A percentile compares a stretch with the other conserved stretches of the same genome.
Evolutionary conservation across 2,888 invertebrate genomes (phyloP).

Genomic region (Matsumyia berberina): DNA sequence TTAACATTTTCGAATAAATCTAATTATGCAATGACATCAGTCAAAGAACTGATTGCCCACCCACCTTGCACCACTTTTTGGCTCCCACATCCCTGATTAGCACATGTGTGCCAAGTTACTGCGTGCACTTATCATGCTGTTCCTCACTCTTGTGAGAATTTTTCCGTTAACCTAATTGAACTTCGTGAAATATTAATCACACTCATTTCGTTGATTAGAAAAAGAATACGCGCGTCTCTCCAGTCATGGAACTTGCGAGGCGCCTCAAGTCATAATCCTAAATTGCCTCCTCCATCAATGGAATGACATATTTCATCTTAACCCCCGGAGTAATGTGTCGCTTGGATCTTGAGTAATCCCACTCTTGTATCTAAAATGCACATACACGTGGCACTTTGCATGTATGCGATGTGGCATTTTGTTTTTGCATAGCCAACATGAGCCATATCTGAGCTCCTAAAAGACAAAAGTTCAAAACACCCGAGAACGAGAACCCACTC

Average conservation of each 20-base stretch:
- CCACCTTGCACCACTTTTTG: no score
- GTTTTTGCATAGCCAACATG: constrained; percentile 1
- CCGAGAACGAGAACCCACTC: background rate
- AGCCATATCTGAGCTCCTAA: background rate
- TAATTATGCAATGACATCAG: no score
- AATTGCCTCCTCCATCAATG: constrained; percentile 12
- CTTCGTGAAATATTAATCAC: constrained; percentile 16
- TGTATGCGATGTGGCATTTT: constrained; percentile 6
- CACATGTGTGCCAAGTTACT: background rate
- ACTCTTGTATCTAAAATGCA: background rate
- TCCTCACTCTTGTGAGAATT: background rate
- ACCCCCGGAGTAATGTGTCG: background rate
- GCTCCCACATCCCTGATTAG: no score
- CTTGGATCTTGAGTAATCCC: background rate
- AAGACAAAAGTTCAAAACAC: constrained; percentile 25
- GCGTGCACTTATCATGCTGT: background rate
- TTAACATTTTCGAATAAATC: no score
- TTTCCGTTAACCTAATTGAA: constrained; percentile 27
- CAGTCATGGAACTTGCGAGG: constrained; percentile 1
- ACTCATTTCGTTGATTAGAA: constrained; percentile 19
- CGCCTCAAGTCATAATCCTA: constrained; percentile 1
- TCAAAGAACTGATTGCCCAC: background rate
- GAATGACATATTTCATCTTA: constrained; percentile 10
- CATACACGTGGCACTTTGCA: background rate
- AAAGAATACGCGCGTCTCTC: background rate